These are phyloP conservation scores for rabbit (Oryctolagus cuniculus) DNA, from an alignment of 2,113 vertebrate genomes.

Conservation along the genomic window mOryCun1.1 NC_091435.1:145029001-145029500, in stretches of 20 bases:
- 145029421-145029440: too few relatives aligned
- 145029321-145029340: too few relatives aligned
- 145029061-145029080: background rate
- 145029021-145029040: too few relatives aligned
- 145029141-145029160: background rate
- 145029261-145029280: background rate
- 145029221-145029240: background rate
- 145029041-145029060: background rate
- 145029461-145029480: too few relatives aligned
- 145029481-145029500: too few relatives aligned
- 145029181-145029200: background rate
- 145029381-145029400: too few relatives aligned
- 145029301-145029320: too few relatives aligned
- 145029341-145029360: too few relatives aligned
- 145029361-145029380: too few relatives aligned
- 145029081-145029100: constrained; percentile 11
- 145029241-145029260: background rate
- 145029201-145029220: background rate
- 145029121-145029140: constrained; percentile 7
- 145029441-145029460: too few relatives aligned
- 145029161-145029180: background rate
- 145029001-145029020: too few relatives aligned
- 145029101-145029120: background rate
- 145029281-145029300: background rate
- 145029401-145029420: too few relatives aligned